Conservation (phyloP, 1,140 invertebrate genomes). For the Sycobia sp. region DNA sequence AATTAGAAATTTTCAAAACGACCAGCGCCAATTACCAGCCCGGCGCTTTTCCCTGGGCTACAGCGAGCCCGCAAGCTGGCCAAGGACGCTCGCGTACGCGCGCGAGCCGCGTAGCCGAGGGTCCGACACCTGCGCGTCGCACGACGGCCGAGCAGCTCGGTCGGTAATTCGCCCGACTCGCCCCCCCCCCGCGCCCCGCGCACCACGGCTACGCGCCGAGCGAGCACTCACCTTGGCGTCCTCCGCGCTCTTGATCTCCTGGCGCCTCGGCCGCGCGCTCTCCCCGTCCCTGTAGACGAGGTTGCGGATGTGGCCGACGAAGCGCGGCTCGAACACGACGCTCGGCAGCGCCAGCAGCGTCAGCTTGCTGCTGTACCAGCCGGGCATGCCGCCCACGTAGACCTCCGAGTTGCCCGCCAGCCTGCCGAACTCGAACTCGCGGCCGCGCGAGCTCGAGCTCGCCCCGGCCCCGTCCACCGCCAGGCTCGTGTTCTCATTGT, state of each 20-base stretch:
- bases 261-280: conserved; percentile 68
- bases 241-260: conserved; percentile 73
- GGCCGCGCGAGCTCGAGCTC: conserved; percentile 76
- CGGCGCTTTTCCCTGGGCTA: too few relatives aligned
- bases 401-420: conserved; percentile 85
- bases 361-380: conserved; percentile 84
- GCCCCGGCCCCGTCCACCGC: conserved; percentile 80
- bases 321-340: conserved; percentile 89
- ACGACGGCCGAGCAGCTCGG: too few relatives aligned
- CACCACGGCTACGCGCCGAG: too few relatives aligned
- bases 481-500: conserved; percentile 78
- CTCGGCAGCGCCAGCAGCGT: conserved; percentile 82
- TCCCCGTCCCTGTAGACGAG: conserved; percentile 83
- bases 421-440: conserved; percentile 86
- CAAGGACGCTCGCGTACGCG: too few relatives aligned
- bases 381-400: conserved; percentile 89
- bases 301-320: conserved; percentile 82
- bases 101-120: too few relatives aligned
- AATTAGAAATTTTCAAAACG: too few relatives aligned
- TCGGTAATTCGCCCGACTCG: too few relatives aligned
- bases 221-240: conserved; percentile 77
- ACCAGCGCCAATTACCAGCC: too few relatives aligned
- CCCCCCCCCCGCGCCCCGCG: too few relatives aligned
- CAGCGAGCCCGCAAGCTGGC: too few relatives aligned
- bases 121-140: too few relatives aligned